Conservation (phyloP, 2,113 vertebrate genomes). For the Hippocampus abdominalis region DNA sequence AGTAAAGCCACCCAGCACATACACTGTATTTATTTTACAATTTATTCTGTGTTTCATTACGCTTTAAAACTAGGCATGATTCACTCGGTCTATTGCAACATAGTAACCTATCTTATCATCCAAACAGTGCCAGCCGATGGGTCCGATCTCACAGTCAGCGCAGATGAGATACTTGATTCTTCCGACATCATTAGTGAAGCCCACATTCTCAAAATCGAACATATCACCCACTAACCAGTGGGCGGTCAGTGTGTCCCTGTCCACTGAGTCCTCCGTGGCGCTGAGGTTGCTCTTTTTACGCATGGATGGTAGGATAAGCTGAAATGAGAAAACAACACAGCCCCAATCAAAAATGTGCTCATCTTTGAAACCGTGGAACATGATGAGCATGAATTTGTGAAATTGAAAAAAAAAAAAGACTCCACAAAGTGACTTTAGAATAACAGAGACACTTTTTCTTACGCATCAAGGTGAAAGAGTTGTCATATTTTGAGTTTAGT, state of each 20-base stretch:
- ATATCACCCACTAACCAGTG: slow-evolving; percentile 95
- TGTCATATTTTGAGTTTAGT: too few species aligned
- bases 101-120: slow-evolving; percentile 93
- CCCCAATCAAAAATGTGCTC: background rate
- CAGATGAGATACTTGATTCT: slow-evolving; percentile 93
- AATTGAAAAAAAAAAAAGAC: background rate
- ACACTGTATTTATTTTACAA: slow-evolving; percentile 12
- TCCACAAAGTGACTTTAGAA: background rate
- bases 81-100: slow-evolving; percentile 87
- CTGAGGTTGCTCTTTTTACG: slow-evolving; percentile 80
- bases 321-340: slow-evolving; percentile 26
- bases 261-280: slow-evolving; percentile 60
- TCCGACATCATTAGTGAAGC: slow-evolving; percentile 94
- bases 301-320: slow-evolving; percentile 91
- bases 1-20: slow-evolving; percentile 24
- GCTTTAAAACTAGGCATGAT: slow-evolving; percentile 74
- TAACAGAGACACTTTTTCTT: background rate
- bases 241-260: slow-evolving; percentile 80
- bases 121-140: slow-evolving; percentile 94
- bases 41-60: slow-evolving; percentile 17
- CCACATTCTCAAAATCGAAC: slow-evolving; percentile 94
- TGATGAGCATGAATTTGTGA: background rate
- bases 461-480: too few species aligned
- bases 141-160: slow-evolving; percentile 95
- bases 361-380: background rate